These are phyloP conservation scores for Idaea straminata DNA, from an alignment of 2,888 invertebrate genomes.

Conservation along the genomic window DNA sequence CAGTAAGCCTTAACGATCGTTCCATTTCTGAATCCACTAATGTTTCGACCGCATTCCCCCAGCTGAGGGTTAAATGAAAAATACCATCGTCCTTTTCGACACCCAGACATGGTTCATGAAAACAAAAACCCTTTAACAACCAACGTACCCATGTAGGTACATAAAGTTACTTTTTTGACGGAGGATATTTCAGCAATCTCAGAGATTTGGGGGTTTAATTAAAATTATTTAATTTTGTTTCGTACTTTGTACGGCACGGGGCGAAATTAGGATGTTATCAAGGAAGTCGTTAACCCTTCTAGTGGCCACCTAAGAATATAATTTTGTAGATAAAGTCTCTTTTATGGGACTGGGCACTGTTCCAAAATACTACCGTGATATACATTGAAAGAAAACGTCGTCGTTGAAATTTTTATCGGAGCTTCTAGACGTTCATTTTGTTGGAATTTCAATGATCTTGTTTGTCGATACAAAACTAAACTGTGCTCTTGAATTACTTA, in stretches of 20 bases:
- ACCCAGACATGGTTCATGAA: conserved; percentile 28
- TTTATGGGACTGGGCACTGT: background rate
- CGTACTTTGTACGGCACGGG: conserved; percentile 9
- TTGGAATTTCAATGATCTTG: background rate
- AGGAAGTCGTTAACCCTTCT: conserved; percentile 5
- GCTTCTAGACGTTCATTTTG: background rate
- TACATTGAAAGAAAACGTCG: background rate
- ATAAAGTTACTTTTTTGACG: conserved; percentile 29
- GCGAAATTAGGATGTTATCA: conserved; percentile 16
- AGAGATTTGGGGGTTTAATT: conserved; percentile 29
- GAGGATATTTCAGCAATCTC: conserved; percentile 21
- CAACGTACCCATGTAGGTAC: conserved; percentile 23
- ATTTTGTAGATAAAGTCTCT: conserved; percentile 9
- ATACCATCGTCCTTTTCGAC: conserved; percentile 27
- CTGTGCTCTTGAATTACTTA: background rate
- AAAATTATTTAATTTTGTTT: conserved; percentile 28
- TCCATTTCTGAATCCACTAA: conserved; percentile 31
- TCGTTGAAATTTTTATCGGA: background rate
- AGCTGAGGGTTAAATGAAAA: conserved; percentile 32
- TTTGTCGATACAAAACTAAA: background rate
- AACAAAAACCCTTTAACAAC: conserved; percentile 25
- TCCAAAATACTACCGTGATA: background rate
- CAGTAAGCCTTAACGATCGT: conserved; percentile 18
- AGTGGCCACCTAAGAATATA: conserved; percentile 11
- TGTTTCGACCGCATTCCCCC: conserved; percentile 28